Evolutionary conservation across 37 sponge, comb jelly and placozoan genomes (phyloP), one percentile per base, ranked within the genome.

Genomic region (Beroe ovata): DNA sequence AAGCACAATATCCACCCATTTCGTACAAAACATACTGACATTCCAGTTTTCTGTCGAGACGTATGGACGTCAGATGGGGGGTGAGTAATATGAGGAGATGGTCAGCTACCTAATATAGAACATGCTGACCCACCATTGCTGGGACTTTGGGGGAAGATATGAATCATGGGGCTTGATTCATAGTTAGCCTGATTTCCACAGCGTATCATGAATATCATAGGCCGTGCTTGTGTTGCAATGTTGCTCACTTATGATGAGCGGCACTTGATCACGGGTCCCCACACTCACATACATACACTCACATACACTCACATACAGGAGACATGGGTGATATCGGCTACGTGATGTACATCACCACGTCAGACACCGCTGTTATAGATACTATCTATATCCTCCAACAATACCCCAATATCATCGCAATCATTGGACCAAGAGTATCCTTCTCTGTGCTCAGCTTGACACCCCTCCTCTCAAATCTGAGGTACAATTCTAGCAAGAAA

Each of bases 21-120:
- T 29, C 2, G 14, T 66, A 30, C 69, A 66, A 30, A 66, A 66
- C 36, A 66, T 66, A 1, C 2, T 66, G 35, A 66, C 69, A 34
- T 66, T 66, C 69, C 69, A 66, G 36, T 30, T 25, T 1, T 34
- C 69, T 29, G 36, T 66, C 36, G 35, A 66, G 30, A 26, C 1
- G 1, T 66, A 33, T 30, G 69, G 32, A 30, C 29, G 34, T 11
- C 69, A 19, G 18, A 1, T 30, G 8, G 14, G 25, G 18, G 69
- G 69, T 66, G 6, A 66, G 69, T 66, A 18, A 20, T 62, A 62
- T 62, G n/a, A n/a, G n/a, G n/a, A n/a, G n/a, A n/a, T n/a, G n/a
- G n/a, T n/a, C n/a, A n/a, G n/a, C n/a, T n/a, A n/a, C n/a, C n/a
- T n/a, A n/a, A n/a, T n/a, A n/a, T n/a, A n/a, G n/a, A n/a, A n/a